These are phyloP conservation scores for Entomyzon cyanotis DNA, from an alignment of 2,113 vertebrate genomes.

Conservation along the genomic window DNA sequence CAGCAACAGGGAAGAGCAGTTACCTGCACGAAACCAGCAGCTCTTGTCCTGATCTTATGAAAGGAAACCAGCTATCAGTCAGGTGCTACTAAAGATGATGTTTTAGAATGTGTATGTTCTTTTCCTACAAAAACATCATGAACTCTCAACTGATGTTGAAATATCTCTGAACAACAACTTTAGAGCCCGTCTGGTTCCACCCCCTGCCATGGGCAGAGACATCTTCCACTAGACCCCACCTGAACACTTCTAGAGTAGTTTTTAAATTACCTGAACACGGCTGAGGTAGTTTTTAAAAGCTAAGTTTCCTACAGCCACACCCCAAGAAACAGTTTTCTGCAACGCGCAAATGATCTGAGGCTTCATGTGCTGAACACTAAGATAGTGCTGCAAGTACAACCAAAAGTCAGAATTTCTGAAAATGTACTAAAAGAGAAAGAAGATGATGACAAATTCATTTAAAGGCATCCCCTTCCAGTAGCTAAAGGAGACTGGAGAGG, in stretches of 20 bases:
- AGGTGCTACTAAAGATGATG: accelerated
- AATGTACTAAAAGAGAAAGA: neutral
- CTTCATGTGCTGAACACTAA: neutral
- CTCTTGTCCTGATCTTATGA: neutral
- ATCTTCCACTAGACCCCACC: neutral
- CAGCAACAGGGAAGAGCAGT: neutral
- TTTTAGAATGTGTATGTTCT: accelerated
- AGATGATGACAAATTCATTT: too few species aligned
- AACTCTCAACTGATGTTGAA: neutral
- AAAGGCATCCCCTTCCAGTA: too few species aligned
- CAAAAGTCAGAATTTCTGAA: neutral
- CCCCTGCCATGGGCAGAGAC: neutral
- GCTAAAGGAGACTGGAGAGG: neutral
- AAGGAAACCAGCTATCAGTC: neutral
- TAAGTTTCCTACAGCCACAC: neutral
- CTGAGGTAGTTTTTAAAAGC: neutral
- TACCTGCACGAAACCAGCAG: neutral
- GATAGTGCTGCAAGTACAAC: neutral
- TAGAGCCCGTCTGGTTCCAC: neutral
- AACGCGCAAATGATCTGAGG: neutral
- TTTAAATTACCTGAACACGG: neutral
- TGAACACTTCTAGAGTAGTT: neutral
- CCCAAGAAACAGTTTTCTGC: neutral
- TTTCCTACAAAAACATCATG: neutral
- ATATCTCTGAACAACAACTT: neutral